These are phyloP conservation scores for Corvus moneduloides DNA, from an alignment of 2,113 vertebrate species.

Conservation along the genomic window DNA sequence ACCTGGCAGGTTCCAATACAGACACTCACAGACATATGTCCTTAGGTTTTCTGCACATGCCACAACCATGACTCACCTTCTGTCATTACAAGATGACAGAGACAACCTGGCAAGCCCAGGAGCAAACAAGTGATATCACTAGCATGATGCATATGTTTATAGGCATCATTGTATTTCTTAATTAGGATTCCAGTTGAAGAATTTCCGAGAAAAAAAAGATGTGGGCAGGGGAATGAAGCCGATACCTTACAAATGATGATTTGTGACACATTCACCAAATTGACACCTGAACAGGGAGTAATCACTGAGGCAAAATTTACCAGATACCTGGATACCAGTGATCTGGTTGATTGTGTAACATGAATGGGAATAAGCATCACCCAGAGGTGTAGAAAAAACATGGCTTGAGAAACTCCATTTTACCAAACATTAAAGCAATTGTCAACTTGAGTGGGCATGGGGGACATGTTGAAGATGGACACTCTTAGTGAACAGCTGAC, in stretches of 20 bases:
- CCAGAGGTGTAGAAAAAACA: background rate
- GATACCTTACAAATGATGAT: background rate
- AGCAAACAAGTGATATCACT: background rate
- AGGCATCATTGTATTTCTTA: background rate
- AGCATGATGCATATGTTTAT: background rate
- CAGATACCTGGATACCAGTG: background rate
- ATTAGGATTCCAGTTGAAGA: background rate
- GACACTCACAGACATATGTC: background rate
- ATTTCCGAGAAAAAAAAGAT: background rate
- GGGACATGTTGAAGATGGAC: background rate
- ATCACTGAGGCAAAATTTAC: background rate
- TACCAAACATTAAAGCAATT: background rate
- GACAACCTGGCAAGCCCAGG: conserved; percentile 4
- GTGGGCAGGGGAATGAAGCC: background rate
- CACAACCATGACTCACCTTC: background rate
- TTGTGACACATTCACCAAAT: background rate
- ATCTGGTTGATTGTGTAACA: background rate
- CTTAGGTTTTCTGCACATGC: background rate
- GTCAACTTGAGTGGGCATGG: background rate
- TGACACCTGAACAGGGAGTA: background rate
- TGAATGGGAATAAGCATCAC: background rate
- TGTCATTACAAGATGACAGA: background rate
- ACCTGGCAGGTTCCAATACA: background rate
- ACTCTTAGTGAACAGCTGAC: background rate
- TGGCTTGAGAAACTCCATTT: background rate